Percentiles rank a stretch among this genome's conserved stretches.
These are phyloP conservation scores for Nyctibius grandis DNA, from an alignment of 2,797 vertebrate species.

Conservation along the genomic window DNA sequence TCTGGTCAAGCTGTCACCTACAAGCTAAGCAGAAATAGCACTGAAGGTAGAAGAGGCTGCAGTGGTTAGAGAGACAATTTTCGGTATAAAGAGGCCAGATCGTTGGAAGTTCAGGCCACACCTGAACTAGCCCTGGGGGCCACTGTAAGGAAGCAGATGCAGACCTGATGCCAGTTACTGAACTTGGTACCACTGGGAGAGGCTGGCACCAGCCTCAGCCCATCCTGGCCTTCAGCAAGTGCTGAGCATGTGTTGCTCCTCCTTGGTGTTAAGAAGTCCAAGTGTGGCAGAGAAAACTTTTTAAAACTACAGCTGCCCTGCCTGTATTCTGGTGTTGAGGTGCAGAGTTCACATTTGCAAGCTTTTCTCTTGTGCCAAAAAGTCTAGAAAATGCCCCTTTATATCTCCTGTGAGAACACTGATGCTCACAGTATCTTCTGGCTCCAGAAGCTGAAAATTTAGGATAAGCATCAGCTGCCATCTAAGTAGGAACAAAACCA, in stretches of 20 bases:
- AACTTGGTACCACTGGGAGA: not conserved
- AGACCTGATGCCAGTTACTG: not conserved
- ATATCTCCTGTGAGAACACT: not conserved
- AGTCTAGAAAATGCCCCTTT: not conserved
- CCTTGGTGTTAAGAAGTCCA: not conserved
- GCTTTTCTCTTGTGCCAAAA: not conserved
- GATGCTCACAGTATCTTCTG: not conserved
- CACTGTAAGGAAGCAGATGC: not conserved
- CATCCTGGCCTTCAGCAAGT: not conserved
- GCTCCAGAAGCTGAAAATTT: not conserved
- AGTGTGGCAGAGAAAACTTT: not conserved
- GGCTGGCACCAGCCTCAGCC: not conserved
- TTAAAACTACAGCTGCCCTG: not conserved
- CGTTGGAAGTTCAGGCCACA: not conserved
- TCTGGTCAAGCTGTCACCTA: not conserved
- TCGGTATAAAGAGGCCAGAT: not conserved
- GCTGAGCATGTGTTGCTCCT: not conserved
- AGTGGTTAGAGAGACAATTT: not conserved
- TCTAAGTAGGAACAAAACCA: not conserved
- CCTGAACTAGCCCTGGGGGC: not conserved
- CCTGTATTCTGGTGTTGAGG: not conserved
- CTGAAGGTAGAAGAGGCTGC: not conserved
- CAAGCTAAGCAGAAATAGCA: not conserved
- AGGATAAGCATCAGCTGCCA: not conserved
- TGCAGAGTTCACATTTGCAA: not conserved